Evolutionary conservation across 2,797 vertebrate species (phyloP).

Genomic region (Sebastes steindachneri): DNA sequence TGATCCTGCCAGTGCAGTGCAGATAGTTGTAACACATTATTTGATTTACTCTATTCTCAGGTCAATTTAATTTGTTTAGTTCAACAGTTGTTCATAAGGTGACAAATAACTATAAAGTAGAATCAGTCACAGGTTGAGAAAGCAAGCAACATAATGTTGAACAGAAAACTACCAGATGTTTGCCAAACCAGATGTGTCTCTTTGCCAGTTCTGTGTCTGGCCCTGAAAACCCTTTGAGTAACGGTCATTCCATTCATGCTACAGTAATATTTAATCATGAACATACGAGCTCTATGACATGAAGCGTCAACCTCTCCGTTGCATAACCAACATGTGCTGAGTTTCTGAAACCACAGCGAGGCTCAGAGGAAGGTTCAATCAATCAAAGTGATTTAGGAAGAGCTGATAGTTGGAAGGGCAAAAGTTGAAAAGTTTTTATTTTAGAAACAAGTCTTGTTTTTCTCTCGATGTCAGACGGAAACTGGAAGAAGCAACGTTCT

Average conservation of each 20-base stretch:
- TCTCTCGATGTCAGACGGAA: no score
- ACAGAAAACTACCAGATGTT: constrained; percentile 27
- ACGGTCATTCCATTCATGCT: constrained; percentile 18
- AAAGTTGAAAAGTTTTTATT: no score
- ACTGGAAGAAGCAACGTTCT: no score
- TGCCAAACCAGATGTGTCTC: constrained; percentile 24
- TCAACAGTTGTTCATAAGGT: constrained; percentile 3
- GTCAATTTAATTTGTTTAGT: neutral
- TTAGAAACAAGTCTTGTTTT: no score
- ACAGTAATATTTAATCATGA: constrained; percentile 32
- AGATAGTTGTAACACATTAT: neutral
- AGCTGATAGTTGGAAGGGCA: neutral
- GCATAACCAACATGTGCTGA: constrained; percentile 29
- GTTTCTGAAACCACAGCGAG: neutral
- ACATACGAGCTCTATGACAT: constrained; percentile 7
- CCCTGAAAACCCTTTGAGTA: constrained; percentile 2
- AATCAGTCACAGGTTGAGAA: neutral
- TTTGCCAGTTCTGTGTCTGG: neutral
- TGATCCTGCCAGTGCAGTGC: neutral
- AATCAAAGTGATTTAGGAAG: neutral
- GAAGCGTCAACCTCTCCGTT: constrained; percentile 2
- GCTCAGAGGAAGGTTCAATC: neutral
- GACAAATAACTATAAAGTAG: neutral
- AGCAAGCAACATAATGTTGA: neutral
- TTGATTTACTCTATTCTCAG: constrained; percentile 12